phyloP scores from a whole-genome alignment of 1,140 invertebrate genomes.

The Pseudomyrmex dendroicus region DNA sequence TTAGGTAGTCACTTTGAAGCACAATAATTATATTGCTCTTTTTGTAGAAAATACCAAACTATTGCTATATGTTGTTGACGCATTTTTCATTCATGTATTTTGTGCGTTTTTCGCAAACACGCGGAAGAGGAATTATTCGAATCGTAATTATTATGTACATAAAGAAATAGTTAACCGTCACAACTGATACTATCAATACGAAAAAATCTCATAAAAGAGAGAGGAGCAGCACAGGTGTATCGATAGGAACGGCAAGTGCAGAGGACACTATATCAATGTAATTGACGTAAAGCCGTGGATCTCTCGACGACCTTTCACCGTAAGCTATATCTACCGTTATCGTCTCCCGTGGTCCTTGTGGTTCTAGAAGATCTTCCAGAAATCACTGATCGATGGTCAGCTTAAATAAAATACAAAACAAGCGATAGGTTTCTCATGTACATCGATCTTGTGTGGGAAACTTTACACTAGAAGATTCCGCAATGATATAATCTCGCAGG shows the following conservation, averaged over 20 bases:
- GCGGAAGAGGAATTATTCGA: background rate
- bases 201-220: conserved; percentile 28
- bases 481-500: conserved; percentile 45
- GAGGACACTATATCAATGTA: conserved; percentile 76
- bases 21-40: background rate
- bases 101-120: background rate
- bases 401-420: conserved; percentile 35
- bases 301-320: conserved; percentile 74
- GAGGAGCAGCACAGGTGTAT: conserved; percentile 33
- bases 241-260: conserved; percentile 41
- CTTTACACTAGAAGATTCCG: conserved; percentile 33
- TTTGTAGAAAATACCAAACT: background rate
- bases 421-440: conserved; percentile 7
- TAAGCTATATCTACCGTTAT: conserved; percentile 74
- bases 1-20: background rate
- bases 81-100: no score
- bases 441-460: conserved; percentile 60
- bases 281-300: conserved; percentile 75
- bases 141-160: background rate
- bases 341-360: conserved; percentile 63
- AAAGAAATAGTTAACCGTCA: background rate
- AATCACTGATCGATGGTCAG: conserved; percentile 63
- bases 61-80: no score
- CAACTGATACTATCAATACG: background rate
- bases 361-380: conserved; percentile 66